Base-by-base conservation (phyloP, 2,113 vertebrate species). In the Psittacula cyanocephala region DNA sequence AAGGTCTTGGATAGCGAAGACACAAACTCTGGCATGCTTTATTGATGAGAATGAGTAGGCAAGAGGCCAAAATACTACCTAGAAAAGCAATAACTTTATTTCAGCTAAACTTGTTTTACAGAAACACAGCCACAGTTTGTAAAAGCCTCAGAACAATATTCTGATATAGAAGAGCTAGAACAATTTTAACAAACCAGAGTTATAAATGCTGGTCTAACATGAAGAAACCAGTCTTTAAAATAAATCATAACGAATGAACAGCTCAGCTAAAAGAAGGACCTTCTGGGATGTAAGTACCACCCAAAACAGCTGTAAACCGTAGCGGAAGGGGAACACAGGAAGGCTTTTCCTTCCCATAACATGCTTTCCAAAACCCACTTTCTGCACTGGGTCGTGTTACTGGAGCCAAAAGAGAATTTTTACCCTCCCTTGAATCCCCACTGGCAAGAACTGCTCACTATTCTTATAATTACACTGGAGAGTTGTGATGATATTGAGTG, bases 61-160 rank as follows among this genome's bases (percentile, higher is more conserved):
- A 83, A 75, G 71, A 88, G 5, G 63, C 22, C 82, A 90, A 53
- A 15, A 63, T 37, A 53, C 31, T 83, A 83, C 49, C 31, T 74
- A 91, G 53, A 88, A 91, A 80, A 90, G 2, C 0, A 19, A 46
- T 49, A 63, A 10, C 5, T 90, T 82, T 71, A 41, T 90, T 76
- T 68, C 16, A 77, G 8, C 9, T 92, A 67, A 70, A 33, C 5
- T 37, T 77, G 13, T 67, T 85, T 65, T n/a, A 67, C 37, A 70
- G 77, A 88, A 84, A 63, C 1, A 5, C 0, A 0, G 22, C 3
- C 11, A 29, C 14, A 59, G 52, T 80, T 69, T 62, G 11, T 44
- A 83, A 89, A 90, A 81, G 49, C 11, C 43, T 94, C 41, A 43
- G 37, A 78, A 71, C 8, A 9, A 47, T 78, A 65, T 63, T 83